These are phyloP conservation scores for Callyntrura sp. DNA, from an alignment of 2,888 invertebrate species.

Conservation along the genomic window DNA sequence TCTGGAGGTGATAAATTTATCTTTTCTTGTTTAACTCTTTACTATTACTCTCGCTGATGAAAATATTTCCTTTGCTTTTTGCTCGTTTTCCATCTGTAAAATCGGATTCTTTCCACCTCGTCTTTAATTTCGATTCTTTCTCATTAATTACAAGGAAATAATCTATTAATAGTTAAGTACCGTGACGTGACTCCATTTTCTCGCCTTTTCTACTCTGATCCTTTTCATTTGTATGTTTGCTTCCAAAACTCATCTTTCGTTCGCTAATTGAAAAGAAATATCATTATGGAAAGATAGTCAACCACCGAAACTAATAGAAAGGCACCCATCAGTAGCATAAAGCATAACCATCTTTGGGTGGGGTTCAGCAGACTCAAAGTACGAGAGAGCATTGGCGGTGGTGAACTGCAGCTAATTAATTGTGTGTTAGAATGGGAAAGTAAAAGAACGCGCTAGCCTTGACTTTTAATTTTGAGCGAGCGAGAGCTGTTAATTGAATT, in stretches of 20 bases:
- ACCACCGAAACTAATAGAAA: background rate
- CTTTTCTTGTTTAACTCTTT: background rate
- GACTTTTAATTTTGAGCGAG: conserved; percentile 55
- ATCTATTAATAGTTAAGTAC: conserved; percentile 27
- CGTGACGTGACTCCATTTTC: conserved; percentile 5
- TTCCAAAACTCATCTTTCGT: conserved; percentile 36
- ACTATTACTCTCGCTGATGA: background rate
- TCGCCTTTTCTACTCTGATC: conserved; percentile 34
- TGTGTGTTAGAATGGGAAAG: background rate
- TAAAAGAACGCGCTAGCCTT: conserved; percentile 18
- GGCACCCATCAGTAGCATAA: background rate
- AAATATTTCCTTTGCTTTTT: conserved; percentile 8
- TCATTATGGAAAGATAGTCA: conserved; percentile 8
- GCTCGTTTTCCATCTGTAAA: conserved; percentile 15
- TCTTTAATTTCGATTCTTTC: conserved; percentile 8
- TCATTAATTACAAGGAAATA: conserved; percentile 47
- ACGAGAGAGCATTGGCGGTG: background rate
- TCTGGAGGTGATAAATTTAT: conserved; percentile 48
- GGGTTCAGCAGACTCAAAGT: no score
- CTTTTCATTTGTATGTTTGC: conserved; percentile 39
- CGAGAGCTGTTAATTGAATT: conserved; percentile 53
- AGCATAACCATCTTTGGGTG: conserved; percentile 26
- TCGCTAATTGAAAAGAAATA: conserved; percentile 47
- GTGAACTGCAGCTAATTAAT: background rate
- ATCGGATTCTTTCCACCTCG: background rate